Percentiles rank a stretch among this genome's conserved stretches.
Conservation (phyloP, 2,888 invertebrate genomes). For the Stenotaenia linearis region DNA sequence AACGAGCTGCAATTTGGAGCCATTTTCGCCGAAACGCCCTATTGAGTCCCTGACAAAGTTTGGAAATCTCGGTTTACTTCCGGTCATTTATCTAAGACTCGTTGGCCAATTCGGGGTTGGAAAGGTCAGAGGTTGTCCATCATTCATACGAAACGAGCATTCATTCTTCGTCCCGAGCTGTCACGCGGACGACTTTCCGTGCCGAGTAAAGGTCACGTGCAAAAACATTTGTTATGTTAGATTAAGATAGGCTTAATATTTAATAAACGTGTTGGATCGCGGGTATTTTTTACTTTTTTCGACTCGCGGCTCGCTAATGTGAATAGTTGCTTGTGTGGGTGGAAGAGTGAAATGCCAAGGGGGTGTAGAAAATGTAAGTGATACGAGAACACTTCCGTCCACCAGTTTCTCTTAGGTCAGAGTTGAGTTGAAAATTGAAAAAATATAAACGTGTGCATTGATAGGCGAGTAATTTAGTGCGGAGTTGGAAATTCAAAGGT, state of each 20-base stretch:
- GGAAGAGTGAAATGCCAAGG: background rate
- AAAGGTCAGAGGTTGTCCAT: background rate
- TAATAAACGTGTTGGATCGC: background rate
- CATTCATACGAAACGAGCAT: background rate
- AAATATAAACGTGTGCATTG: background rate
- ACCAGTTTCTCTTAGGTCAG: conserved; percentile 3
- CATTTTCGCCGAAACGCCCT: background rate
- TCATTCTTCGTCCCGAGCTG: background rate
- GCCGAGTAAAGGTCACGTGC: background rate
- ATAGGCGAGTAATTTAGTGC: background rate
- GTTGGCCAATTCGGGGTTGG: background rate
- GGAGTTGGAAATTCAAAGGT: background rate
- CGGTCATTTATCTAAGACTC: background rate
- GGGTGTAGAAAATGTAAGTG: background rate
- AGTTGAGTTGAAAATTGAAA: background rate
- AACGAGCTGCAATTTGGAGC: background rate
- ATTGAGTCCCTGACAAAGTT: background rate
- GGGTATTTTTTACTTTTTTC: background rate
- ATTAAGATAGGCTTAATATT: background rate
- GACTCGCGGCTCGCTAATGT: background rate
- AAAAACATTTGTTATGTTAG: background rate
- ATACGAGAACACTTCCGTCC: background rate
- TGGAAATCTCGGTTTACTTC: background rate
- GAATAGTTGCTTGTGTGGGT: background rate
- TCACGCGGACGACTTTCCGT: background rate